phyloP scores from a whole-genome alignment of 2,113 vertebrate species.

The Myrmecobius fasciatus region DNA sequence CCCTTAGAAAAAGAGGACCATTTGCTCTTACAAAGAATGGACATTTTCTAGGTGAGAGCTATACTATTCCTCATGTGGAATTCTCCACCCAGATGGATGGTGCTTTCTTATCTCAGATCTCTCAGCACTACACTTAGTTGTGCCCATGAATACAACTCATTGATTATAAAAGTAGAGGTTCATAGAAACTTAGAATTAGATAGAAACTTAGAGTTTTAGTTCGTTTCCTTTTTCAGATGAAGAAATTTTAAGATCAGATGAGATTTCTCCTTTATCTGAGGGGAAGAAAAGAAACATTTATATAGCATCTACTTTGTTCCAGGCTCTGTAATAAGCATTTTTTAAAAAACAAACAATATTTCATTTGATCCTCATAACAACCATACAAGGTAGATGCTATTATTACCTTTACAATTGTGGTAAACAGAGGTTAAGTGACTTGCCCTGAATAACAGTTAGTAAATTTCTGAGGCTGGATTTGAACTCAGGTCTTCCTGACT shows the following conservation, averaged over 20 bases:
- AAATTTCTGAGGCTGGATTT: background rate
- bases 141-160: background rate
- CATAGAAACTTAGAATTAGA: background rate
- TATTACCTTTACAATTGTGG: background rate
- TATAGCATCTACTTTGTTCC: background rate
- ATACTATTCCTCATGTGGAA: background rate
- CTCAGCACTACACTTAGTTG: background rate
- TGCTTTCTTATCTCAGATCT: background rate
- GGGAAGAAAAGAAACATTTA: background rate
- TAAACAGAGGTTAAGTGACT: background rate
- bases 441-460: background rate
- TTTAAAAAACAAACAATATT: background rate
- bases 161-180: background rate
- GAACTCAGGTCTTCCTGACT: background rate
- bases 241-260: background rate
- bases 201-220: background rate
- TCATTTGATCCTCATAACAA: background rate
- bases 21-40: background rate
- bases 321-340: background rate
- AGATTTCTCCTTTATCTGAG: background rate
- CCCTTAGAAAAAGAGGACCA: background rate
- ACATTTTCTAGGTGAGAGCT: background rate
- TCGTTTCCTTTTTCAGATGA: background rate
- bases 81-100: background rate
- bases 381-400: background rate